Percentiles rank a stretch among this genome's conserved stretches.
phyloP scores from a whole-genome alignment of 2,797 vertebrate genomes.

The Xerus rutilus region DNA sequence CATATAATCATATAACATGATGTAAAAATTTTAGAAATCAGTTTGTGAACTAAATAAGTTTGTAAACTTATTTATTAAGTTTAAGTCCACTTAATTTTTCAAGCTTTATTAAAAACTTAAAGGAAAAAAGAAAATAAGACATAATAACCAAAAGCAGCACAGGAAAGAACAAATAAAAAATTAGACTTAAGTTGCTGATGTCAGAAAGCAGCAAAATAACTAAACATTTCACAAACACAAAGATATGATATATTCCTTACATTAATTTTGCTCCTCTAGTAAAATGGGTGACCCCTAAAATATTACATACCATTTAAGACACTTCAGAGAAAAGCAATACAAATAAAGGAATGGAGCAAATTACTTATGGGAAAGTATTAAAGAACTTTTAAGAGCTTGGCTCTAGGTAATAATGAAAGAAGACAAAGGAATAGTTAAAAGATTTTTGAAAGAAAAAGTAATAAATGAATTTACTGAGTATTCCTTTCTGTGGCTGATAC shows the following conservation, averaged over 20 bases:
- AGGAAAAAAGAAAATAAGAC: conserved; percentile 40
- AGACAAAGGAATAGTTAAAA: conserved; percentile 6
- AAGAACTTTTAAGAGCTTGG: background rate
- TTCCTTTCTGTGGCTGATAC: background rate
- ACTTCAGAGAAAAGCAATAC: conserved; percentile 45
- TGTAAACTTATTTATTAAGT: too few species aligned
- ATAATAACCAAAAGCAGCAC: conserved; percentile 24
- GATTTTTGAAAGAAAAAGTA: background rate
- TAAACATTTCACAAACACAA: conserved; percentile 18
- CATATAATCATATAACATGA: background rate
- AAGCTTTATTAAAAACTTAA: conserved; percentile 3
- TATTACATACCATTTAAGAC: background rate
- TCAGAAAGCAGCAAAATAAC: background rate
- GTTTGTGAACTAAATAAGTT: background rate
- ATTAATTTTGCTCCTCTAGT: conserved; percentile 19
- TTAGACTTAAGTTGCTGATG: background rate
- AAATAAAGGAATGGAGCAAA: conserved; percentile 11
- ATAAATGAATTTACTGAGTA: background rate
- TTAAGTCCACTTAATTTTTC: conserved; percentile 50
- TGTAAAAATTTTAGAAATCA: conserved; percentile 12
- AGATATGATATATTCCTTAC: background rate
- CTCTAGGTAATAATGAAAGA: background rate
- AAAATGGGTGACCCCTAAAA: background rate
- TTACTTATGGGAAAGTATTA: background rate
- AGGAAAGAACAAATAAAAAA: conserved; percentile 34